Evolutionary conservation across 35 echinoderm and acorn worm species (phyloP), one percentile per base, ranked within the genome.

Genomic region (Chiridota heheva): DNA sequence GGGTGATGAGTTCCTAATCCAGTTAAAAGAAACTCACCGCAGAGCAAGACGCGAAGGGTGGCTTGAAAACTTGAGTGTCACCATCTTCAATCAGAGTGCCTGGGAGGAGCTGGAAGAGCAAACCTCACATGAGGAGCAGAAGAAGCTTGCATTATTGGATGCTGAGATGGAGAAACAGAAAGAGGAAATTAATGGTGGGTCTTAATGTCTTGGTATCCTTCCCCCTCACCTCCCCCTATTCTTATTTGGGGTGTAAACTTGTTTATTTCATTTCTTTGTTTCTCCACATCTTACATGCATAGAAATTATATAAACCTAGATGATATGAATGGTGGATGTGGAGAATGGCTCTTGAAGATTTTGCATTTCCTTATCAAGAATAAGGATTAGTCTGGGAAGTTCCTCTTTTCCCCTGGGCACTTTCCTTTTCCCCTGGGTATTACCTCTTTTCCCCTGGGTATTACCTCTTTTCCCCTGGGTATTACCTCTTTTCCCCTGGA

Each of bases 61-160:
- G 84, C 65, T 97, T 70, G 89, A 97, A 31, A 97, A 97, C 66
- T 49, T 97, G 36, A 66, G 80, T 7, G 73, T 42, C 15, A 64
- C 80, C 25, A 45, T 92, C 18, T 92, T 87, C 60, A 72, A 69
- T 82, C 29, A 35, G 3, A 75, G 28, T 7, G 83, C 81, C 31
- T 30, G 82, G n/a, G 78, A 81, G 43, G 78, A 72, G 38, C 48
- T 44, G 0, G 40, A 86, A 30, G 70, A 92, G 29, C 57, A 87
- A 1, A 46, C 71, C 7, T 26, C 88, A 58, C 42, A 83, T 59
- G 36, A 92, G 58, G 80, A 82, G 27, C 53, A 92, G 45, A 16
- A 44, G 31, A 79, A 92, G 16, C 74, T 91, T 1, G 72, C 66
- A 1, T 58, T 37, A 7, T 73, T 90, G 13, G 87, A 90, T 56